phyloP scores from a whole-genome alignment of 1,140 invertebrate species.

The Apis laboriosa region DNA sequence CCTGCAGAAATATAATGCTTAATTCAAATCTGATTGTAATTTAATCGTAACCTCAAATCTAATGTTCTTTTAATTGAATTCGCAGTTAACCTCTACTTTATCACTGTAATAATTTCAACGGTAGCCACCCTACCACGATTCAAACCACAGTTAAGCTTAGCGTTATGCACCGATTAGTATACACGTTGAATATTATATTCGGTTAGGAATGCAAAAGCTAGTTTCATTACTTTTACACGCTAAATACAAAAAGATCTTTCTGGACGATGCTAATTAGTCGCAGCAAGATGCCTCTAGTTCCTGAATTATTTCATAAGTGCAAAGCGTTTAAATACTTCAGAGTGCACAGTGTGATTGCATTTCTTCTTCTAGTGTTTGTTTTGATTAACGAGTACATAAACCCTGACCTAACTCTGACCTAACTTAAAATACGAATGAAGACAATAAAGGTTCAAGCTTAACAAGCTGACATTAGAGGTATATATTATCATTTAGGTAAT shows the following conservation, averaged over 20 bases:
- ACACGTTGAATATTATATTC: constrained; percentile 40
- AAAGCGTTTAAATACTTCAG: constrained; percentile 28
- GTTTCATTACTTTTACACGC: constrained; percentile 22
- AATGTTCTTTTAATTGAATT: constrained; percentile 51
- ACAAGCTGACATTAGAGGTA: background rate
- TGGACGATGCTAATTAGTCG: constrained; percentile 33
- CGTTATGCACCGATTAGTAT: constrained; percentile 39
- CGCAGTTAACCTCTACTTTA: constrained; percentile 36
- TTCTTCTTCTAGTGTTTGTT: constrained; percentile 20
- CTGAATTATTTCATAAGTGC: constrained; percentile 9
- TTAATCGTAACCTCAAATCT: constrained; percentile 36
- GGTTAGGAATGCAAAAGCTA: background rate
- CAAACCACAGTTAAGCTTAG: constrained; percentile 17
- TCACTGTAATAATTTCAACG: constrained; percentile 32
- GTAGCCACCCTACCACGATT: background rate
- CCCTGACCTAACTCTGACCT: constrained; percentile 1
- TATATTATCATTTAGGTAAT: background rate
- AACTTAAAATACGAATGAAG: constrained; percentile 4
- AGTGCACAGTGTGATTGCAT: constrained; percentile 2
- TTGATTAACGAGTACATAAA: constrained; percentile 36
- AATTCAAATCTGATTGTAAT: constrained; percentile 44
- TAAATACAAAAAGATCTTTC: constrained; percentile 34
- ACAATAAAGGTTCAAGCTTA: background rate
- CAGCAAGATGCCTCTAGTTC: background rate
- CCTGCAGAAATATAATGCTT: constrained; percentile 14